Conservation (phyloP, 2,888 invertebrate species). For the Acrobasis repandana region DNA sequence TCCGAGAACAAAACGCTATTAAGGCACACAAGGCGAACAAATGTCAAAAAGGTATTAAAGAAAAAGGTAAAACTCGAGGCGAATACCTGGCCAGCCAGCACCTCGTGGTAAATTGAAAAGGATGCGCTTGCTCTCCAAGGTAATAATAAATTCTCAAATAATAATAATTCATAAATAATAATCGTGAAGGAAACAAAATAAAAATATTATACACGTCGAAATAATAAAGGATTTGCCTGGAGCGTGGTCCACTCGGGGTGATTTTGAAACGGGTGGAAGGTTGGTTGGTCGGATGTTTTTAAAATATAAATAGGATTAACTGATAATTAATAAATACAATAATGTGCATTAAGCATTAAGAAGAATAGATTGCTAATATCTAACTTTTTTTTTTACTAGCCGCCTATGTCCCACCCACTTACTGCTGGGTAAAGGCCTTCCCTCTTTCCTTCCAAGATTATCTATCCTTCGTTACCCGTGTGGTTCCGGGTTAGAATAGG, state of each 20-base stretch:
- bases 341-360: neutral
- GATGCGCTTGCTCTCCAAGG: constrained; percentile 72
- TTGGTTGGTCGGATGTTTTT: neutral
- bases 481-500: too few relatives aligned
- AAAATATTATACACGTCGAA: constrained; percentile 78
- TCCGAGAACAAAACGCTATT: constrained; percentile 67
- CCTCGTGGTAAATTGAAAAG: constrained; percentile 82
- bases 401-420: too few relatives aligned
- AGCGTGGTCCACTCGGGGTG: constrained; percentile 58
- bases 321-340: neutral
- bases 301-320: neutral
- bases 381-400: too few relatives aligned
- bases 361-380: too few relatives aligned
- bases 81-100: constrained; percentile 61
- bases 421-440: too few relatives aligned
- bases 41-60: constrained; percentile 65
- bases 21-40: constrained; percentile 61
- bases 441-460: too few relatives aligned
- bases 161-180: constrained; percentile 84
- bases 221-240: constrained; percentile 78
- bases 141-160: constrained; percentile 82
- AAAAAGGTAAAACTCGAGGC: constrained; percentile 53
- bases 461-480: too few relatives aligned
- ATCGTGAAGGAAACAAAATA: constrained; percentile 78
- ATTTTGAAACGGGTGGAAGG: constrained; percentile 35